phyloP scores from a whole-genome alignment of 2,113 vertebrate species.

The Phyllopteryx taeniolatus region DNA sequence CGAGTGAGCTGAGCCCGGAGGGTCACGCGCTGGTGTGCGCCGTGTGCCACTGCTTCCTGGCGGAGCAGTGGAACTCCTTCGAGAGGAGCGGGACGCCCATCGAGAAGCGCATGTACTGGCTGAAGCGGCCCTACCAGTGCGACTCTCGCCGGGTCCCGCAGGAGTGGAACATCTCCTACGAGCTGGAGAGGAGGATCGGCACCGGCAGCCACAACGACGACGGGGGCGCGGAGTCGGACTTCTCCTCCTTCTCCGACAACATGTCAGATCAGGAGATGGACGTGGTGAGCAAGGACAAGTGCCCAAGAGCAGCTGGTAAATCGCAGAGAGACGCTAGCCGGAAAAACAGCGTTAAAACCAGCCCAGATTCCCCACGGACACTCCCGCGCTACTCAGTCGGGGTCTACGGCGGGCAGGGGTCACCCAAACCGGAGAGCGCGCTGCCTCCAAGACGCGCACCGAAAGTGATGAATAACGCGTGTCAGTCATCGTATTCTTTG shows the following conservation, averaged over 20 bases:
- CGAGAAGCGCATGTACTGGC: slow-evolving; percentile 97
- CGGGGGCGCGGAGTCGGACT: slow-evolving; percentile 78
- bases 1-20: slow-evolving; percentile 79
- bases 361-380: slow-evolving; percentile 64
- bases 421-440: slow-evolving; percentile 59
- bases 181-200: slow-evolving; percentile 71
- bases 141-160: slow-evolving; percentile 72
- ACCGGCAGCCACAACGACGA: slow-evolving; percentile 66
- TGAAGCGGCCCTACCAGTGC: slow-evolving; percentile 92
- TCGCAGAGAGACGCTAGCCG: slow-evolving; percentile 49
- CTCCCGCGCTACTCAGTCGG: slow-evolving; percentile 56
- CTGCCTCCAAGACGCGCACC: slow-evolving; percentile 46
- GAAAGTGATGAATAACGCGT: slow-evolving; percentile 64
- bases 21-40: slow-evolving; percentile 87
- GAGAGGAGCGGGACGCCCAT: slow-evolving; percentile 88
- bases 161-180: slow-evolving; percentile 82
- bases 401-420: slow-evolving; percentile 57
- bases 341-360: slow-evolving; percentile 71
- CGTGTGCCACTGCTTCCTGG: slow-evolving; percentile 90
- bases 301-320: slow-evolving; percentile 48
- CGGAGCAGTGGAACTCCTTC: slow-evolving; percentile 94
- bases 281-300: slow-evolving; percentile 62
- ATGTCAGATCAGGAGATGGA: slow-evolving; percentile 76
- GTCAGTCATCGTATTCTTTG: slow-evolving; percentile 57
- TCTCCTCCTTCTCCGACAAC: slow-evolving; percentile 85